Percentiles rank a stretch among this genome's conserved stretches.
Conservation (phyloP, 2,888 invertebrate genomes). For the Limnephilus auricula region DNA sequence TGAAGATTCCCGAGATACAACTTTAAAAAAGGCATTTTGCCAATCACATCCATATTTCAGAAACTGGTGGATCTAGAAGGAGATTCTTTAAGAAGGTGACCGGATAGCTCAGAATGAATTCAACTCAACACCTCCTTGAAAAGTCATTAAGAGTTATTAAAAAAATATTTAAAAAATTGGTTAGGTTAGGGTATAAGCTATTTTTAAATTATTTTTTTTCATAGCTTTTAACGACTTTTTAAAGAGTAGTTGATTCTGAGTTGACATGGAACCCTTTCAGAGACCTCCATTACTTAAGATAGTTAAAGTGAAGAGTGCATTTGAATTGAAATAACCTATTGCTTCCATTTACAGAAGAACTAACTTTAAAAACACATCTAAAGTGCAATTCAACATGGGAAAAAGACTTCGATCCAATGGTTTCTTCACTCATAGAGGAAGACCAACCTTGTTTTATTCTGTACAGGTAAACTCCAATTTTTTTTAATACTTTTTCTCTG, state of each 20-base stretch:
- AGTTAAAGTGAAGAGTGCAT: neutral
- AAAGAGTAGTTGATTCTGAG: no score
- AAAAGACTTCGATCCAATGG: slow-evolving; percentile 88
- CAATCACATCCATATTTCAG: neutral
- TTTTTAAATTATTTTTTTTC: no score
- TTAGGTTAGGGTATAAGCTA: no score
- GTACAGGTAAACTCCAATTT: slow-evolving; percentile 79
- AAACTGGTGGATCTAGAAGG: neutral
- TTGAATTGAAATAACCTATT: neutral
- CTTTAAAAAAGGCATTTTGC: neutral
- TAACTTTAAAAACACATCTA: slow-evolving; percentile 81
- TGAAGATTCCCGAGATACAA: no score
- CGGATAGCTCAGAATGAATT: no score
- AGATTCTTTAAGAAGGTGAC: no score
- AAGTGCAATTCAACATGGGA: slow-evolving; percentile 88
- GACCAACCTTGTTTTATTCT: slow-evolving; percentile 94
- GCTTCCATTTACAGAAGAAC: slow-evolving; percentile 81
- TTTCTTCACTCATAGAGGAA: slow-evolving; percentile 84
- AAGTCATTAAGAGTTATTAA: no score
- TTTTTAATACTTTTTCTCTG: neutral
- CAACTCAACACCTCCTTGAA: no score
- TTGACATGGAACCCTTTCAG: no score
- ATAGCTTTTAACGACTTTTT: no score
- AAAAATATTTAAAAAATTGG: no score
- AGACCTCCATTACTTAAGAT: neutral